Evolutionary conservation across 2,888 invertebrate genomes (phyloP).

Genomic region (Azorinus chamasolen): DNA sequence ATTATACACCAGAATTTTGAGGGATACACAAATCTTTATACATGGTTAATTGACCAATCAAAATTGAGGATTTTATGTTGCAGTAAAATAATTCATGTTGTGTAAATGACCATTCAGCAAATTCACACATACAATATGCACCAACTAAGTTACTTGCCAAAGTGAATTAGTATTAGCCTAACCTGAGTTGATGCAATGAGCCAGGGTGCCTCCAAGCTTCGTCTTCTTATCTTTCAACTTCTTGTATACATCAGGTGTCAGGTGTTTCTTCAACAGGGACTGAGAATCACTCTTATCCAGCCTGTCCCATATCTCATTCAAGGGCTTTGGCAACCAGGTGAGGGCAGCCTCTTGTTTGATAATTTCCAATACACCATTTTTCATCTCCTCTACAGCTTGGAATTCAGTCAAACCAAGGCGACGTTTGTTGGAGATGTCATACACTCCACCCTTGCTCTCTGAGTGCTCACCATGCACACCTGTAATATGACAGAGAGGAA

Average conservation of each 20-base stretch:
- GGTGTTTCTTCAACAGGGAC: constrained; percentile 91
- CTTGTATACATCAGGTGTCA: constrained; percentile 72
- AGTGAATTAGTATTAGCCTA: no score
- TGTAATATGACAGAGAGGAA: no score
- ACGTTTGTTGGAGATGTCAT: constrained; percentile 83
- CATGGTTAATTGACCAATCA: no score
- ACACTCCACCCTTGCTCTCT: constrained; percentile 81
- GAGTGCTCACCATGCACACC: constrained; percentile 83
- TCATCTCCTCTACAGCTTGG: constrained; percentile 80
- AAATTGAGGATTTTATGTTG: no score
- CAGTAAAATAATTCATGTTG: no score
- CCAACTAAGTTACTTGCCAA: no score
- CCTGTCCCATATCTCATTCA: constrained; percentile 66
- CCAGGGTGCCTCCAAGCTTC: constrained; percentile 75
- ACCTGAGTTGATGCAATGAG: constrained; percentile 88
- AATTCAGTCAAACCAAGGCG: constrained; percentile 81
- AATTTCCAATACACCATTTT: constrained; percentile 78
- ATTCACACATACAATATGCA: no score
- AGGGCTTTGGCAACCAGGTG: constrained; percentile 49
- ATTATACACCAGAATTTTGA: no score
- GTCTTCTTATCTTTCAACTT: constrained; percentile 77
- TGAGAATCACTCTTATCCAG: constrained; percentile 61
- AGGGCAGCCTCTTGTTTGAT: constrained; percentile 74
- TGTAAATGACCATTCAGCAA: no score
- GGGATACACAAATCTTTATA: no score